phyloP scores from a whole-genome alignment of 2,113 vertebrate species.

The Turnix velox region DNA sequence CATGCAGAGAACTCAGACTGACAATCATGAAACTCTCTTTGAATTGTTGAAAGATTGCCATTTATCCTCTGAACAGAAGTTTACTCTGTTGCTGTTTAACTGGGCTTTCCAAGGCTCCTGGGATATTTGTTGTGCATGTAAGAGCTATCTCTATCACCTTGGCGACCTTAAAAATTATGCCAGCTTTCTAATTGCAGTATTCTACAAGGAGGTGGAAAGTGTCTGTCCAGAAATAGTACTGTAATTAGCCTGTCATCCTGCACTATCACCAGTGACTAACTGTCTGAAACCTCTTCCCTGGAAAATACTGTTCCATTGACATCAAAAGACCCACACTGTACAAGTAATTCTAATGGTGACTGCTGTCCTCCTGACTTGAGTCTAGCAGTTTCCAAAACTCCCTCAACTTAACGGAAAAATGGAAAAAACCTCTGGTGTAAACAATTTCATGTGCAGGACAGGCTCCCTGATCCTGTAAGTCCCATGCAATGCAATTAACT shows the following conservation, averaged over 20 bases:
- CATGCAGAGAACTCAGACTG: neutral
- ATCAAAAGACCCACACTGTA: neutral
- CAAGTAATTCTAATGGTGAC: neutral
- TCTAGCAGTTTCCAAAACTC: neutral
- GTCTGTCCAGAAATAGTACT: neutral
- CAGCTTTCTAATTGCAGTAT: neutral
- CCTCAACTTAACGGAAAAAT: neutral
- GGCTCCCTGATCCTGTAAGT: neutral
- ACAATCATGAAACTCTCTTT: neutral
- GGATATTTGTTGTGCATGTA: neutral
- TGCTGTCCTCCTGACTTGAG: neutral
- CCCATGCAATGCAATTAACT: neutral
- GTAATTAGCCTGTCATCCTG: neutral
- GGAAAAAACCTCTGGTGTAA: neutral
- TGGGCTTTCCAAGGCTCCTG: neutral
- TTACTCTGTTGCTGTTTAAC: neutral
- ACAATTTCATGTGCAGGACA: neutral
- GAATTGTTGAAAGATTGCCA: neutral
- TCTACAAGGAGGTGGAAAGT: neutral
- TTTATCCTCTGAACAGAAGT: neutral
- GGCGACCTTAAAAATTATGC: neutral
- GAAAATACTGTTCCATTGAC: neutral
- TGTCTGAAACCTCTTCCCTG: slow-evolving; percentile 9
- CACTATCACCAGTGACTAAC: slow-evolving; percentile 9
- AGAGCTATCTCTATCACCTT: neutral